Percentiles rank a stretch among this genome's conserved stretches.
phyloP scores from a whole-genome alignment of 2,888 invertebrate genomes.

The Yponomeuta malinellus region DNA sequence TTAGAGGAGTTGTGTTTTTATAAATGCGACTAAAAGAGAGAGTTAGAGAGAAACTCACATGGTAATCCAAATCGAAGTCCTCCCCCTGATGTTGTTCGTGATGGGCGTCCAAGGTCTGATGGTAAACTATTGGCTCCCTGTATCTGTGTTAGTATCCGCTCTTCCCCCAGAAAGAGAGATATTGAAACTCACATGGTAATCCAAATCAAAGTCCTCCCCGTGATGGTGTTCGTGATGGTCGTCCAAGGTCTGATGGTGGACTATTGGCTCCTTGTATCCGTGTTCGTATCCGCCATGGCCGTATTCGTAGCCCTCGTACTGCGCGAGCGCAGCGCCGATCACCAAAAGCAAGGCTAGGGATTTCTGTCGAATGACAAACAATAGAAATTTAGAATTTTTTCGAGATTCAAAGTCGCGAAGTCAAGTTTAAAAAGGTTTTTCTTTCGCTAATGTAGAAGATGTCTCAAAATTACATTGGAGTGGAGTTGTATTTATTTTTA shows the following conservation, averaged over 20 bases:
- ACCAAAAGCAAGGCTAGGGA: slow-evolving; percentile 36
- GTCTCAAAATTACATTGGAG: background rate
- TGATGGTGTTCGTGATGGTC: slow-evolving; percentile 34
- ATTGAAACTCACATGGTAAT: slow-evolving; percentile 55
- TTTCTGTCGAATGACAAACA: slow-evolving; percentile 33
- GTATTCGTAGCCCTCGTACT: slow-evolving; percentile 55
- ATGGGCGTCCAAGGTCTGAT: slow-evolving; percentile 42
- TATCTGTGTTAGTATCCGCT: background rate
- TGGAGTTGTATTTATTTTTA: background rate
- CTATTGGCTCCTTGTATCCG: slow-evolving; percentile 21
- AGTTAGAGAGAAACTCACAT: slow-evolving; percentile 39
- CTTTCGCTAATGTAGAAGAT: background rate
- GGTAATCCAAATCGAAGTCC: slow-evolving; percentile 63
- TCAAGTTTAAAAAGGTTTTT: background rate
- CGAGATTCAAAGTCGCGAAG: background rate
- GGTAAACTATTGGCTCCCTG: background rate
- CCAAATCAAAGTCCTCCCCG: slow-evolving; percentile 54
- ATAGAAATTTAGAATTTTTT: background rate
- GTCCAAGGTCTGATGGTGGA: slow-evolving; percentile 35
- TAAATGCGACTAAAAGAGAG: background rate
- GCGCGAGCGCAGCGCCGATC: slow-evolving; percentile 39
- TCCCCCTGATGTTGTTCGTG: slow-evolving; percentile 32
- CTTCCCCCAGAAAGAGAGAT: no score
- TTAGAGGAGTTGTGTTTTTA: background rate
- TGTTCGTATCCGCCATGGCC: slow-evolving; percentile 32